Evolutionary conservation across 92 coral and sea anemone species (phyloP), one percentile per base, ranked within the genome.

Genomic region (Palythoa grandis): DNA sequence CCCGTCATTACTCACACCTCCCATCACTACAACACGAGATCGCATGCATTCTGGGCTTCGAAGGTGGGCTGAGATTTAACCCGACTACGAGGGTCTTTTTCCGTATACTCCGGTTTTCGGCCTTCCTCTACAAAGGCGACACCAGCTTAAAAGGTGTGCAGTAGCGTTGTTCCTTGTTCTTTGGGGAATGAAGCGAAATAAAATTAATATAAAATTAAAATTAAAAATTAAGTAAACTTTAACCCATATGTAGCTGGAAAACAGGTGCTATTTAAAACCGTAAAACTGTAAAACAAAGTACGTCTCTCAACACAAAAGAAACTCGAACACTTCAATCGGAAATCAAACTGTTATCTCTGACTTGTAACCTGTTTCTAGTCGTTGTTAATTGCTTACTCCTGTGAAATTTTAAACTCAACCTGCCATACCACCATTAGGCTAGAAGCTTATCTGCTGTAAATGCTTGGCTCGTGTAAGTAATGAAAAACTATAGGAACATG

Each of bases 391-490:
- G 40, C 5, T 37, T 19, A 22, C 61, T 23, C 9, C 38, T 48
- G 63, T 67, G 85, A 40, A 80, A 80, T 29, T 48, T 80, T 43
- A 80, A 73, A 80, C 3, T 66, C 74, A 22, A 23, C 11, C 15
- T 63, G 74, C 17, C 74, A 66, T 23, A 11, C 14, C 6, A 4
- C 83, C 58, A 80, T 80, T 80, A 80, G 66, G n/a, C 25, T 80
- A 17, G 53, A 47, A 5, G 57, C 58, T 80, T 80, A 66, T 80
- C 74, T 43, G 4, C 56, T 17, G 8, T 8, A 7, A 13, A 37
- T 52, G 43, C 56, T 66, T 19, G 22, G 70, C 16, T 22, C 14
- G 7, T 76, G 43, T 25, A 25, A 69, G 43, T 20, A 37, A 69
- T 10, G 35, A 2, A 69, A 69, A 9, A 8, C 47, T 29, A 29